A percentile compares a stretch with the other conserved stretches of the same genome.
Conservation (phyloP, 1,140 invertebrate genomes). For the Megalopta genalis region DNA sequence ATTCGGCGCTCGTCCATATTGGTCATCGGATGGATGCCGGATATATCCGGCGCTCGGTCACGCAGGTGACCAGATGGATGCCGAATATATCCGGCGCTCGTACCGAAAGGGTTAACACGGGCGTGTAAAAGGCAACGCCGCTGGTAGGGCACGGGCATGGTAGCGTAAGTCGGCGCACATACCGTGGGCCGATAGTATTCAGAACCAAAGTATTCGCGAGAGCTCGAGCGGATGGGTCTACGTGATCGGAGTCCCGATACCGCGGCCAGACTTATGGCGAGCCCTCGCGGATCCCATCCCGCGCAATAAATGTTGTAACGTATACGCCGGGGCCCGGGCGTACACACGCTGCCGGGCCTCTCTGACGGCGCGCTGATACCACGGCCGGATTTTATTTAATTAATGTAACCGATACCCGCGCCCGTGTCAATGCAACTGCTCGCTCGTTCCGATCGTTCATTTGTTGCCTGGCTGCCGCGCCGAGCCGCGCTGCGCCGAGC, state of each 20-base stretch:
- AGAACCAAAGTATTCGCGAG: constrained; percentile 57
- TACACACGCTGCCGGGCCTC: constrained; percentile 12
- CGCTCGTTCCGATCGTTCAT: constrained; percentile 44
- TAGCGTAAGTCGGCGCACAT: constrained; percentile 28
- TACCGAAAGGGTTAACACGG: too few relatives aligned
- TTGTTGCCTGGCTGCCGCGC: constrained; percentile 5
- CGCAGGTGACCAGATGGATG: too few relatives aligned
- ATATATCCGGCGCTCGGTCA: too few relatives aligned
- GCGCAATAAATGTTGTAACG: constrained; percentile 56
- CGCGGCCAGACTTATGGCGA: constrained; percentile 56
- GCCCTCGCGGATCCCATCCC: constrained; percentile 50
- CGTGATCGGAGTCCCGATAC: constrained; percentile 62
- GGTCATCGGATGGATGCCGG: too few relatives aligned
- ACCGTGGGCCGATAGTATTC: constrained; percentile 53
- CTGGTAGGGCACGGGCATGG: neutral
- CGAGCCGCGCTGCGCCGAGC: constrained; percentile 3
- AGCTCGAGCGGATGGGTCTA: constrained; percentile 55
- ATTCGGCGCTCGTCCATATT: too few relatives aligned
- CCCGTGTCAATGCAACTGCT: constrained; percentile 54
- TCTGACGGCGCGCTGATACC: constrained; percentile 51
- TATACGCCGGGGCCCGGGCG: constrained; percentile 10
- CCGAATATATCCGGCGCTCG: too few relatives aligned
- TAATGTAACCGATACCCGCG: constrained; percentile 63
- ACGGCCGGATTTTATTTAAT: constrained; percentile 61
- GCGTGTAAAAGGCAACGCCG: neutral